A percentile compares a stretch with the other conserved stretches of the same genome.
Conservation (phyloP, 2,797 vertebrate genomes). For the Smutsia temminckii region DNA sequence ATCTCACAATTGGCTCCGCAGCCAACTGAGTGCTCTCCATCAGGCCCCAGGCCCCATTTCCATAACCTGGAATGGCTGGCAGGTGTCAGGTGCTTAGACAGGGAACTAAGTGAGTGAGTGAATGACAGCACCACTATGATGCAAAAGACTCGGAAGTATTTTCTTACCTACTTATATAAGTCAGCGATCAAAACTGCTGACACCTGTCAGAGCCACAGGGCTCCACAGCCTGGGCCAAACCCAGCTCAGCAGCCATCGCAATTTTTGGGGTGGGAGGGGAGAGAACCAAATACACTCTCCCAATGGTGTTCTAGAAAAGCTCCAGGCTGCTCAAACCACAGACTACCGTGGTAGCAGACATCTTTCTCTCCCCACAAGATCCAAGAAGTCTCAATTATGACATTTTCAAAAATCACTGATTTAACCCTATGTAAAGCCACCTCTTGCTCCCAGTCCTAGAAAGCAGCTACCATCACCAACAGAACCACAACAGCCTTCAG, state of each 20-base stretch:
- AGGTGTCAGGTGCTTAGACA: not conserved
- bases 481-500: not conserved
- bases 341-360: not conserved
- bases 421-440: not conserved
- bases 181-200: not conserved
- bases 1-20: rapidly evolving
- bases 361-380: not conserved
- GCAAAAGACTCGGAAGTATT: rapidly evolving
- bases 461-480: too few species aligned
- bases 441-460: not conserved
- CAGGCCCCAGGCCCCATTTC: not conserved
- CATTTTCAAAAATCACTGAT: not conserved
- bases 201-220: not conserved
- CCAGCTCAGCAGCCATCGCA: not conserved
- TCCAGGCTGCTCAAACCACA: not conserved
- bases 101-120: not conserved
- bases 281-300: not conserved
- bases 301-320: not conserved
- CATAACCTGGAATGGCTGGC: not conserved
- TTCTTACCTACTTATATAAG: not conserved
- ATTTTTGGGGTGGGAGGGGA: not conserved
- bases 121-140: not conserved
- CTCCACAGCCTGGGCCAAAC: not conserved
- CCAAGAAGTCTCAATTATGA: not conserved
- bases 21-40: not conserved